These are phyloP conservation scores for Drosophila silvestris DNA, from an alignment of 2,888 invertebrate genomes.

Conservation along the genomic window DNA sequence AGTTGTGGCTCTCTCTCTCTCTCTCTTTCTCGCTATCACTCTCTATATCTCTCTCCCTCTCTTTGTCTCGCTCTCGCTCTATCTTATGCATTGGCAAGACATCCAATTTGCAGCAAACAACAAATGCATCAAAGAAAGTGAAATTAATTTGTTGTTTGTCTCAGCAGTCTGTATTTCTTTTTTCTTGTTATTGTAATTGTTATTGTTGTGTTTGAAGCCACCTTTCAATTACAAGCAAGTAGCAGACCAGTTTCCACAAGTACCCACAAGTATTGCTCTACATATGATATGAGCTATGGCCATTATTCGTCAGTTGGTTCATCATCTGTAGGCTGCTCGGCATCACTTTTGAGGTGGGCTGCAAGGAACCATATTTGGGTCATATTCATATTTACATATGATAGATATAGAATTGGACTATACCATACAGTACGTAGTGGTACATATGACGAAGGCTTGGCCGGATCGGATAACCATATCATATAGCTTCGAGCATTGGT, in stretches of 20 bases:
- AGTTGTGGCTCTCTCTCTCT: slow-evolving; percentile 13
- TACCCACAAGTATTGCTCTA: slow-evolving; percentile 49
- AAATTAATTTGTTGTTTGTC: slow-evolving; percentile 70
- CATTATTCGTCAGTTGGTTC: slow-evolving; percentile 19
- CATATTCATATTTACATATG: neutral
- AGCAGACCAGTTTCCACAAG: slow-evolving; percentile 32
- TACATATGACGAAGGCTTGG: neutral
- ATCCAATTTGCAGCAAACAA: slow-evolving; percentile 31
- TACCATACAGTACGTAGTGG: neutral
- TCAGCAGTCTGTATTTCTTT: slow-evolving; percentile 14
- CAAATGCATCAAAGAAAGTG: slow-evolving; percentile 70
- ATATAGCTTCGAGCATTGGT: neutral
- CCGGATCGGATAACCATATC: neutral
- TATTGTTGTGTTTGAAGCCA: slow-evolving; percentile 6
- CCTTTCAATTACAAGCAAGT: slow-evolving; percentile 32
- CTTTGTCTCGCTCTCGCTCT: slow-evolving; percentile 1
- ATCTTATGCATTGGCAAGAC: slow-evolving; percentile 48
- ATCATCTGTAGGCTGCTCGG: slow-evolving; percentile 1
- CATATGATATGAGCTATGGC: slow-evolving; percentile 18
- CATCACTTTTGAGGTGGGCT: neutral
- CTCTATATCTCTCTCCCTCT: neutral
- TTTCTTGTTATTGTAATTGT: neutral
- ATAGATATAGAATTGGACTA: neutral
- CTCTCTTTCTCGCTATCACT: neutral
- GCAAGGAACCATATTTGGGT: slow-evolving; percentile 1